Conservation (phyloP, 2,113 vertebrate genomes). For the Engystomops pustulosus region DNA sequence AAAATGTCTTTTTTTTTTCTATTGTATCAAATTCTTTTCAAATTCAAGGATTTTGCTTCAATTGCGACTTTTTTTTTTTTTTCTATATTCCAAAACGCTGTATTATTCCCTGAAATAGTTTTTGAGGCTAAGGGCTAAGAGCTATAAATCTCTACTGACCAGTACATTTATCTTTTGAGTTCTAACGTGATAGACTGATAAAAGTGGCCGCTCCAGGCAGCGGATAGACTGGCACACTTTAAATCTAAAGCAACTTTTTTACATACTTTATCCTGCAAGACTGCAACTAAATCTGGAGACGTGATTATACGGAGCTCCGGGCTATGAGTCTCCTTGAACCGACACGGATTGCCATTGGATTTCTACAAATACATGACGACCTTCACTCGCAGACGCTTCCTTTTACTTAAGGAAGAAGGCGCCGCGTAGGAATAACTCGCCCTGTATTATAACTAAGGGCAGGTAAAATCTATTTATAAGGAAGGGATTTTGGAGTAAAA, state of each 20-base stretch:
- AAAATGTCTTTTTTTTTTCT: not conserved
- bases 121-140: slow-evolving; percentile 47
- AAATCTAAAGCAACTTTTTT: slow-evolving; percentile 58
- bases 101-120: slow-evolving; percentile 45
- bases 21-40: not conserved
- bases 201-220: slow-evolving; percentile 51
- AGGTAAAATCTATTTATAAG: too few species aligned
- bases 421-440: too few species aligned
- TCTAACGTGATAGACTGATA: slow-evolving; percentile 55
- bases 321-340: slow-evolving; percentile 45
- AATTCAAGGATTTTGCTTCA: slow-evolving; percentile 20
- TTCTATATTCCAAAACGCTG: slow-evolving; percentile 37
- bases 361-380: not conserved
- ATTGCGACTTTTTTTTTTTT: not conserved
- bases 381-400: not conserved
- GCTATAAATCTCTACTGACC: slow-evolving; percentile 56
- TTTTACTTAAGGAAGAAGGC: not conserved
- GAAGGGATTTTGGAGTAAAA: too few species aligned
- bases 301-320: slow-evolving; percentile 33
- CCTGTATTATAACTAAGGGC: too few species aligned
- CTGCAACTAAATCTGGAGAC: slow-evolving; percentile 36
- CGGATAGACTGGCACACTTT: slow-evolving; percentile 48
- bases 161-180: slow-evolving; percentile 55
- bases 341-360: slow-evolving; percentile 18
- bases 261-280: slow-evolving; percentile 36